A percentile compares a stretch with the other conserved stretches of the same genome.
phyloP scores from a whole-genome alignment of 2,113 vertebrate genomes.

The Psilopsiagon aymara region DNA sequence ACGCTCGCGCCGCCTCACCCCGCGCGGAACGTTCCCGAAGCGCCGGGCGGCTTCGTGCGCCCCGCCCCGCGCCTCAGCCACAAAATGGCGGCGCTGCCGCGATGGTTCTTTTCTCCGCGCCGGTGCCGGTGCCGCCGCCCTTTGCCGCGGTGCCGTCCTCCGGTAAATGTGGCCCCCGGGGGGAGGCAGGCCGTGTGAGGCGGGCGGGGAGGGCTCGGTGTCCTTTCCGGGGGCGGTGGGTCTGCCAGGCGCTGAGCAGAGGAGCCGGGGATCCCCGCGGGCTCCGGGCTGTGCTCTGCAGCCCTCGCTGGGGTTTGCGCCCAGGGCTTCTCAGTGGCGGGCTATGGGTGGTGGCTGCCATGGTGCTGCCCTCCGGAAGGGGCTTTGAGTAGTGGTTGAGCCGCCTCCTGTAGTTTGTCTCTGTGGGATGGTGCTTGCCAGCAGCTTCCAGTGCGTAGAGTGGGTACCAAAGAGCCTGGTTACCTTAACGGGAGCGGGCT shows the following conservation, averaged over 20 bases:
- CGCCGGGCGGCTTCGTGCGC: accelerated
- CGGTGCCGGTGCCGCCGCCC: too few relatives aligned
- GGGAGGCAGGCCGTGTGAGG: too few relatives aligned
- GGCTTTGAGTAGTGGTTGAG: not conserved
- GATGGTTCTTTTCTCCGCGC: accelerated
- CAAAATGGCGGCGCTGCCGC: not conserved
- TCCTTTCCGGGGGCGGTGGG: accelerated
- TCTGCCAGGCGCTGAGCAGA: accelerated
- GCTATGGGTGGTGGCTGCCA: not conserved
- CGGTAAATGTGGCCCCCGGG: accelerated
- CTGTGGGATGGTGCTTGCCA: accelerated
- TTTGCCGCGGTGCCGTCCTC: accelerated
- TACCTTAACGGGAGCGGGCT: accelerated
- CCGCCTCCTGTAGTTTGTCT: not conserved
- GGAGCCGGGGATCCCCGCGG: too few relatives aligned
- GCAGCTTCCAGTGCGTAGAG: accelerated
- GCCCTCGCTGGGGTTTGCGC: not conserved
- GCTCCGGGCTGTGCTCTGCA: too few relatives aligned
- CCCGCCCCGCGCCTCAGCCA: not conserved
- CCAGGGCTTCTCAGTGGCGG: accelerated
- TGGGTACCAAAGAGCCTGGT: accelerated
- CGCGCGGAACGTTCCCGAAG: not conserved
- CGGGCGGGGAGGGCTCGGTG: not conserved
- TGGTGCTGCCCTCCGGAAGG: not conserved
- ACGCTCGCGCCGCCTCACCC: too few relatives aligned